These are phyloP conservation scores for Spodoptera picta DNA, from an alignment of 2,888 invertebrate species.

Conservation along the genomic window DNA sequence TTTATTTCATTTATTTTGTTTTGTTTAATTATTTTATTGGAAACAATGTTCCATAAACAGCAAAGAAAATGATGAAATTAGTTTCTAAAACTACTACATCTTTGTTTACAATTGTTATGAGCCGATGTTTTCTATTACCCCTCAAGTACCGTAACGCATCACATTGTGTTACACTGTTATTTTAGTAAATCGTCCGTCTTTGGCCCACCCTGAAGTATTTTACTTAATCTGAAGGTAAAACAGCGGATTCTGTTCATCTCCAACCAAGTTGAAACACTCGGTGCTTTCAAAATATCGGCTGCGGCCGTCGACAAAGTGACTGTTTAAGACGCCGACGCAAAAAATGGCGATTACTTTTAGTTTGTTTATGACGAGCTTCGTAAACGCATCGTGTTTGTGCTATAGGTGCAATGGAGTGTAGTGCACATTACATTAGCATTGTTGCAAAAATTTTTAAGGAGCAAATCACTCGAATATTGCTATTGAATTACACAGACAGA, in stretches of 20 bases:
- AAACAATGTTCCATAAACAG: not conserved
- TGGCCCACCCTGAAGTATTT: conserved; percentile 66
- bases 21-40: too few species aligned
- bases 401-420: conserved; percentile 46
- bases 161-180: conserved; percentile 60
- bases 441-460: conserved; percentile 20
- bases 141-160: conserved; percentile 32
- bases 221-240: conserved; percentile 47
- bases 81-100: too few species aligned
- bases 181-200: conserved; percentile 50
- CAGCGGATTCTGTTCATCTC: conserved; percentile 45
- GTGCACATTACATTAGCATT: conserved; percentile 35
- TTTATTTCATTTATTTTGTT: not conserved
- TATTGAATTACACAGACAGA: conserved; percentile 33
- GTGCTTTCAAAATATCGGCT: conserved; percentile 47
- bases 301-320: conserved; percentile 34
- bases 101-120: too few species aligned
- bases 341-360: conserved; percentile 41
- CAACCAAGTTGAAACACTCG: conserved; percentile 52
- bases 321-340: conserved; percentile 39
- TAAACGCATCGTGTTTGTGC: conserved; percentile 45
- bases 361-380: conserved; percentile 51
- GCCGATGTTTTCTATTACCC: conserved; percentile 2
- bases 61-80: not conserved
- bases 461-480: conserved; percentile 29